phyloP scores from a whole-genome alignment of 2,888 invertebrate genomes.

The Sarcophaga variegata region DNA sequence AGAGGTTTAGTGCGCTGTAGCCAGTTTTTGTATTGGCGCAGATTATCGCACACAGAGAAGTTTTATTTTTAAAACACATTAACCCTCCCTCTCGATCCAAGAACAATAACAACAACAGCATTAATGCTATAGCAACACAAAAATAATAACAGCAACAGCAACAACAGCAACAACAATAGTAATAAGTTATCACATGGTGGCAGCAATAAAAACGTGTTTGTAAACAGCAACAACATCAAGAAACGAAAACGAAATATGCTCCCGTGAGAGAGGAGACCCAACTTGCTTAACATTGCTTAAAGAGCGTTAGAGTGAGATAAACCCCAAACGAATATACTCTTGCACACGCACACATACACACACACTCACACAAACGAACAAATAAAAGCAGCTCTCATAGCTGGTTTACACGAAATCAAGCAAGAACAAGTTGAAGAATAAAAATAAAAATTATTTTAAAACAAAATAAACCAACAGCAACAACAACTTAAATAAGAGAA shows the following conservation, averaged over 20 bases:
- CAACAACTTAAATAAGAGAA: slow-evolving; percentile 72
- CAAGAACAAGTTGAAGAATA: slow-evolving; percentile 39
- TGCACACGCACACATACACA: slow-evolving; percentile 73
- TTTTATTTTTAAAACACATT: slow-evolving; percentile 56
- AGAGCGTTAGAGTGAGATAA: slow-evolving; percentile 78
- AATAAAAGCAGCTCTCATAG: slow-evolving; percentile 55
- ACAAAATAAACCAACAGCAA: slow-evolving; percentile 72
- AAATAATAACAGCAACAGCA: slow-evolving; percentile 23
- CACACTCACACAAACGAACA: slow-evolving; percentile 55
- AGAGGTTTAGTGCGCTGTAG: slow-evolving; percentile 69
- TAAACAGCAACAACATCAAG: slow-evolving; percentile 22
- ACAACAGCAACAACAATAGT: slow-evolving; percentile 16
- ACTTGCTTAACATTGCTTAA: slow-evolving; percentile 70
- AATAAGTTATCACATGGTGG: slow-evolving; percentile 59
- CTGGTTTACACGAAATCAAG: slow-evolving; percentile 38
- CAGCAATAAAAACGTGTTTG: slow-evolving; percentile 46
- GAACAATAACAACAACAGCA: slow-evolving; percentile 10
- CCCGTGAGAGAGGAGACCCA: slow-evolving; percentile 69
- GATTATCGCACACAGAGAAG: slow-evolving; percentile 72
- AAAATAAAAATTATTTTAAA: slow-evolving; percentile 62
- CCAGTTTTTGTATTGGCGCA: slow-evolving; percentile 73
- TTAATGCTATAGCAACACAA: slow-evolving; percentile 16
- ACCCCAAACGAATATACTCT: slow-evolving; percentile 73
- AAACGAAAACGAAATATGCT: slow-evolving; percentile 36
- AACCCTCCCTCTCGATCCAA: neutral